These are phyloP conservation scores for Struthio camelus DNA, from an alignment of 2,113 vertebrate genomes.

Conservation along the genomic window DNA sequence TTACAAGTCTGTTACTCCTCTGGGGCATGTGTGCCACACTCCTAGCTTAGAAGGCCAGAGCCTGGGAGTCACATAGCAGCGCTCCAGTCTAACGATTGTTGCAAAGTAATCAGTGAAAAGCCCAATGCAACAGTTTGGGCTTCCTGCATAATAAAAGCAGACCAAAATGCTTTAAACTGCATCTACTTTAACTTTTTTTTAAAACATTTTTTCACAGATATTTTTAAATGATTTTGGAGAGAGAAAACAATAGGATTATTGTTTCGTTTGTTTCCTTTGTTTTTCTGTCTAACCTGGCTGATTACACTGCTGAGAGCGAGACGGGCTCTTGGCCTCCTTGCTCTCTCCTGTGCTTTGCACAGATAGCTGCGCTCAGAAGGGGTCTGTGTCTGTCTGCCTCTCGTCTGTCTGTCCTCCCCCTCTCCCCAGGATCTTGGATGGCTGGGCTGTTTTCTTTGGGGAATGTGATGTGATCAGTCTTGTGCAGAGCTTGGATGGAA, in stretches of 20 bases:
- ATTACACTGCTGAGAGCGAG: not conserved
- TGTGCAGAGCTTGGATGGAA: not conserved
- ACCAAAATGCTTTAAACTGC: not conserved
- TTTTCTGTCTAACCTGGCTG: not conserved
- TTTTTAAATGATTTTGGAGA: not conserved
- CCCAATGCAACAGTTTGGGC: not conserved
- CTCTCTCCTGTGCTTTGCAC: rapidly evolving
- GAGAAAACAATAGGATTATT: conserved; percentile 2
- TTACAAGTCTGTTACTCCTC: rapidly evolving
- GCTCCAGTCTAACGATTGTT: not conserved
- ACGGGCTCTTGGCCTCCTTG: not conserved
- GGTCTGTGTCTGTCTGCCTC: not conserved
- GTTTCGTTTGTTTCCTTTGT: not conserved
- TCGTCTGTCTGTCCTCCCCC: not conserved
- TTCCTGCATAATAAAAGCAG: not conserved
- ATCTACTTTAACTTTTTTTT: not conserved
- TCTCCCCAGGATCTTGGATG: not conserved
- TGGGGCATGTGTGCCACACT: rapidly evolving
- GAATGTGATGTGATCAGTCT: not conserved
- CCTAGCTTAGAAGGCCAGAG: not conserved
- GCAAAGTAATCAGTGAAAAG: not conserved
- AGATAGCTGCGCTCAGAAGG: not conserved
- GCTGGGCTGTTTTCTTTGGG: not conserved
- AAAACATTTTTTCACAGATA: not conserved
- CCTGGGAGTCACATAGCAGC: not conserved